phyloP scores from a whole-genome alignment of 1,140 invertebrate genomes.

The Drosophila malerkotliana region DNA sequence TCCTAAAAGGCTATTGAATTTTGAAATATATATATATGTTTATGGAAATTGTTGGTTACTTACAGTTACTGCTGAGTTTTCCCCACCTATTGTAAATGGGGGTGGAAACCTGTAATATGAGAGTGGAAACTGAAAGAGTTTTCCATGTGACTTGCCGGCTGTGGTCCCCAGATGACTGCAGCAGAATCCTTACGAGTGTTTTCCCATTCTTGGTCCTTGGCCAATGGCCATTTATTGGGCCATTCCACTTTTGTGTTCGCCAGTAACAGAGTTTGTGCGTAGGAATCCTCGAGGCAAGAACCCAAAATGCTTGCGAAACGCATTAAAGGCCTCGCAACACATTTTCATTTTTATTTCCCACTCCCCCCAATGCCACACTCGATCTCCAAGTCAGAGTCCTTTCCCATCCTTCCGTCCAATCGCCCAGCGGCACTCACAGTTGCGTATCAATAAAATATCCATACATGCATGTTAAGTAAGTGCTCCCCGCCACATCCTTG shows the following conservation, averaged over 20 bases:
- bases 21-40: not conserved
- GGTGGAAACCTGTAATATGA: constrained; percentile 38
- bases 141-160: constrained; percentile 66
- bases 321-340: constrained; percentile 74
- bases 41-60: not conserved
- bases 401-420: constrained; percentile 14
- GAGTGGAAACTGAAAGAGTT: constrained; percentile 61
- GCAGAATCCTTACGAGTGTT: constrained; percentile 14
- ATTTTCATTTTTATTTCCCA: constrained; percentile 55
- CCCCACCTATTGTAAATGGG: constrained; percentile 2
- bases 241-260: constrained; percentile 38
- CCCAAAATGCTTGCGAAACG: constrained; percentile 57
- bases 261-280: constrained; percentile 13
- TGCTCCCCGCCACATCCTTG: constrained; percentile 26
- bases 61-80: not conserved
- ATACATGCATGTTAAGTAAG: constrained; percentile 83
- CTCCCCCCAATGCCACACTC: constrained; percentile 30
- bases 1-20: not conserved
- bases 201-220: constrained; percentile 29
- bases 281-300: constrained; percentile 29
- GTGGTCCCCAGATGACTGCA: constrained; percentile 34
- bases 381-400: not conserved
- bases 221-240: constrained; percentile 61
- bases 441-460: constrained; percentile 82
- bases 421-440: constrained; percentile 60